Percentiles rank a stretch among this genome's conserved stretches.
Conservation (phyloP, 2,113 vertebrate species). For the Ondatra zibethicus region DNA sequence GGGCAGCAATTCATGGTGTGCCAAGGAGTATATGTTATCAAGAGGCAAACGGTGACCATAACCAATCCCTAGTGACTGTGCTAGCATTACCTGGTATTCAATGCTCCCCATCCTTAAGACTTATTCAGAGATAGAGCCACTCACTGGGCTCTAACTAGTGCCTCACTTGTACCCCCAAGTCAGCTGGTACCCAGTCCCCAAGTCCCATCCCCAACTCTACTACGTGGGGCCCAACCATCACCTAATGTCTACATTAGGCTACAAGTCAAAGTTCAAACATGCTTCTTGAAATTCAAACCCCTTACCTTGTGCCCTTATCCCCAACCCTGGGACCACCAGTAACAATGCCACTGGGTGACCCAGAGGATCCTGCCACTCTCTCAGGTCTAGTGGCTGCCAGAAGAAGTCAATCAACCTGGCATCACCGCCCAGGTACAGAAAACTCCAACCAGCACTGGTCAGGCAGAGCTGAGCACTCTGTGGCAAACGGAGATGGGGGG, state of each 20-base stretch:
- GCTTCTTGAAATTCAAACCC: neutral
- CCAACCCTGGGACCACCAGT: neutral
- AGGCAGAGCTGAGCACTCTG: neutral
- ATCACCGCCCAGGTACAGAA: neutral
- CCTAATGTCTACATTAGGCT: neutral
- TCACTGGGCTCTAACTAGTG: neutral
- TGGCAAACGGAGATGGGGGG: no score
- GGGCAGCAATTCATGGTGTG: neutral
- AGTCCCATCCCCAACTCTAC: neutral
- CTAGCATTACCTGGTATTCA: neutral
- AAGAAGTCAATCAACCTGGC: neutral
- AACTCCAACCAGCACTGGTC: neutral
- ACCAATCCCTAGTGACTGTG: rapidly evolving
- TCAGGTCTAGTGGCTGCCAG: neutral
- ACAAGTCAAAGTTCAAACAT: neutral
- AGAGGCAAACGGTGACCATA: neutral
- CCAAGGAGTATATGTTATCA: neutral
- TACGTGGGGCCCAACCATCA: neutral
- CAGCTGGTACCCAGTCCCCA: neutral
- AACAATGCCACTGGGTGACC: neutral
- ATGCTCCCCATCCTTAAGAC: neutral
- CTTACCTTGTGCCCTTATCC: neutral
- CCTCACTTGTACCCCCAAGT: neutral
- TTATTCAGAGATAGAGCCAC: neutral
- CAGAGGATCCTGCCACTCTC: neutral